Evolutionary conservation across 2,888 invertebrate genomes (phyloP).

Genomic region (Baronia brevicornis): DNA sequence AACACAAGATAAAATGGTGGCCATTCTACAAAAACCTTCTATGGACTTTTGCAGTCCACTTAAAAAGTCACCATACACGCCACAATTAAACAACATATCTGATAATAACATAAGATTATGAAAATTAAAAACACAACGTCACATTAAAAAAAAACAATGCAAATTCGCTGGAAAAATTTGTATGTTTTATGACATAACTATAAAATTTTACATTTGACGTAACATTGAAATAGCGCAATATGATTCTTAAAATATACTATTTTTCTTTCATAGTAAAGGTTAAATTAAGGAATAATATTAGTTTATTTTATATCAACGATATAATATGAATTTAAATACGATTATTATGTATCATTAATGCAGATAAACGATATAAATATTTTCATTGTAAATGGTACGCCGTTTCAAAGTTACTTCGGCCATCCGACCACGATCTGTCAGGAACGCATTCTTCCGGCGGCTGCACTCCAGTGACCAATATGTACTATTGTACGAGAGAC

Average conservation of each 20-base stretch:
- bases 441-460: slow-evolving; percentile 1
- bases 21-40: no score
- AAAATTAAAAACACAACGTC: no score
- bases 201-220: slow-evolving; percentile 4
- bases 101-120: no score
- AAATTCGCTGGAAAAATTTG: neutral
- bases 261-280: neutral
- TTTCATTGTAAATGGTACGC: slow-evolving; percentile 6
- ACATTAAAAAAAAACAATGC: neutral
- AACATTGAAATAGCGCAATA: slow-evolving; percentile 5
- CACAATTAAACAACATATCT: no score
- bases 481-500: slow-evolving; percentile 1
- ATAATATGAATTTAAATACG: slow-evolving; percentile 4
- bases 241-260: neutral
- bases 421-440: slow-evolving; percentile 4
- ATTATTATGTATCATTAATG: slow-evolving; percentile 4
- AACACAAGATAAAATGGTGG: no score
- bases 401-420: slow-evolving; percentile 10
- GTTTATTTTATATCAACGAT: neutral
- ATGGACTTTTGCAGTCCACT: no score
- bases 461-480: slow-evolving; percentile 2
- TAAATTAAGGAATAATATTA: neutral
- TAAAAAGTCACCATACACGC: no score
- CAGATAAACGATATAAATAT: slow-evolving; percentile 3
- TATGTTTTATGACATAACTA: slow-evolving; percentile 3